Evolutionary conservation across 2,113 vertebrate species (phyloP).

Genomic region (Phalacrocorax brasilianus): DNA sequence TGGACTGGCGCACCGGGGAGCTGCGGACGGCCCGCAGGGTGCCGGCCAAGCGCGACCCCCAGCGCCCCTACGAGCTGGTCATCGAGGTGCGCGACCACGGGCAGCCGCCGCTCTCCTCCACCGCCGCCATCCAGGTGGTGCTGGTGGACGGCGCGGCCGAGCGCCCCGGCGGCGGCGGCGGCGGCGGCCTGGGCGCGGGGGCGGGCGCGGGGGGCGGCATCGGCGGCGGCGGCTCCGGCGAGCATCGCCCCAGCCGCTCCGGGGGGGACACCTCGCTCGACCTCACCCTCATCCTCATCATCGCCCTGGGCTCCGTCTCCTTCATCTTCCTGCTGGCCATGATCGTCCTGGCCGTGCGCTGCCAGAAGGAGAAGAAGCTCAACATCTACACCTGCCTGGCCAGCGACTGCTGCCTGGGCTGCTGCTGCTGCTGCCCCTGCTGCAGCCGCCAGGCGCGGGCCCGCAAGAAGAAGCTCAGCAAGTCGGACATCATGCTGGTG

Average conservation of each 20-base stretch:
- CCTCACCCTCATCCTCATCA: slow-evolving; percentile 94
- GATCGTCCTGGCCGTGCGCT: slow-evolving; percentile 94
- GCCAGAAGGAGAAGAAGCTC: slow-evolving; percentile 96
- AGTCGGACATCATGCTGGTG: slow-evolving; percentile 98
- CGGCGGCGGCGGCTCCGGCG: not conserved
- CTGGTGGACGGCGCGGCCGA: too few relatives aligned
- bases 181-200: too few relatives aligned
- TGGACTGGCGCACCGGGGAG: slow-evolving; percentile 97
- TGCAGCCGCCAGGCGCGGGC: slow-evolving; percentile 88
- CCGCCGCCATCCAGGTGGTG: too few relatives aligned
- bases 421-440: slow-evolving; percentile 87
- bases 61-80: slow-evolving; percentile 89
- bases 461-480: slow-evolving; percentile 97
- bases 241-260: slow-evolving; percentile 73
- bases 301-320: slow-evolving; percentile 92
- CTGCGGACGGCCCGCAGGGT: slow-evolving; percentile 88
- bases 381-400: slow-evolving; percentile 91
- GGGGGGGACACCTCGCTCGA: slow-evolving; percentile 88
- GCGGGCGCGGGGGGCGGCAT: too few relatives aligned
- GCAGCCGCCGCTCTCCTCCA: too few relatives aligned
- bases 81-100: slow-evolving; percentile 70
- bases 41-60: slow-evolving; percentile 85
- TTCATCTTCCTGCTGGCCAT: slow-evolving; percentile 96
- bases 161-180: too few relatives aligned
- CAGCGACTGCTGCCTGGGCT: slow-evolving; percentile 88